Percentiles rank a stretch among this genome's conserved stretches.
Evolutionary conservation across 2,888 invertebrate genomes (phyloP).

Genomic region (Labia minor): DNA sequence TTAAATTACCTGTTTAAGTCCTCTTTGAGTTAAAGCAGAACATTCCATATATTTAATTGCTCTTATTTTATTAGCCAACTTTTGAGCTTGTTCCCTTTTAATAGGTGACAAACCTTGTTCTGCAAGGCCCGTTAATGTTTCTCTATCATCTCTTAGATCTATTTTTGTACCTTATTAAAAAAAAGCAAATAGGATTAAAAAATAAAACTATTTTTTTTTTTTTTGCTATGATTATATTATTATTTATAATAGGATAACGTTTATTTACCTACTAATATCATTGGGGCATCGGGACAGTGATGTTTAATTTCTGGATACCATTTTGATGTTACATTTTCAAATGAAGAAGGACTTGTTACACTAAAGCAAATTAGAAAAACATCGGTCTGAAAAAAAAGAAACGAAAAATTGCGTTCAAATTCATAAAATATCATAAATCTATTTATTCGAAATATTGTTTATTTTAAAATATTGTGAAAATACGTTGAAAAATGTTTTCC

Average conservation of each 20-base stretch:
- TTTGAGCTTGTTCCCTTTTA: constrained; percentile 95
- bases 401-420: no score
- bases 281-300: constrained; percentile 98
- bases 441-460: constrained; percentile 14
- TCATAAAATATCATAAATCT: no score
- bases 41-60: constrained; percentile 99
- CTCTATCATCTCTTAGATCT: constrained; percentile 95
- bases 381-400: constrained; percentile 62
- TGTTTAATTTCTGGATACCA: constrained; percentile 99
- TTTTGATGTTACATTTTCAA: constrained; percentile 98
- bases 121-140: constrained; percentile 79
- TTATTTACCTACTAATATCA: constrained; percentile 86
- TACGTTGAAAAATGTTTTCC: no score
- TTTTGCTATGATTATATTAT: no score
- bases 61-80: constrained; percentile 95
- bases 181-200: neutral
- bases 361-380: constrained; percentile 99
- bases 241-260: neutral
- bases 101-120: constrained; percentile 93
- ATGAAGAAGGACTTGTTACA: constrained; percentile 96
- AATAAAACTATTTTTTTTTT: no score
- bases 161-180: constrained; percentile 79
- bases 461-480: neutral
- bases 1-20: constrained; percentile 80
- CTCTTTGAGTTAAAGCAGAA: constrained; percentile 95